Base-by-base conservation (phyloP, 2,113 vertebrate genomes). In the Atrichornis clamosus region DNA sequence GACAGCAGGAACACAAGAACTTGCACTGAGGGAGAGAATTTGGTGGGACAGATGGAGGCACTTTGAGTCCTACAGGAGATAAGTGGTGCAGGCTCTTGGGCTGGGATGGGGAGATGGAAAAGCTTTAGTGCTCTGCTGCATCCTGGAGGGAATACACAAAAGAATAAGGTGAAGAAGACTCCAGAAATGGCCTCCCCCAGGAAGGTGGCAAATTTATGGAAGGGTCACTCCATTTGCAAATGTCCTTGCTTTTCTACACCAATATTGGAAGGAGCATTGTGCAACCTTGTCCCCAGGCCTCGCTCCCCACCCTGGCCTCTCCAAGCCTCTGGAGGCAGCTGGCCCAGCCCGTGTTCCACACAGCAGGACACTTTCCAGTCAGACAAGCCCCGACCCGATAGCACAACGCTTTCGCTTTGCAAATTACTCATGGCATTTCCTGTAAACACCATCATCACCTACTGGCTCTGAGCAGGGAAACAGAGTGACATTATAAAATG, bases 361-460 rank as follows among this genome's bases (percentile, higher is more conserved):
- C 59, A 53, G 65, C 60, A 42, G 28, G 1, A 52, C 77, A 37
- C 65, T 82, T 96, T 82, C 89, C 92, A 87, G 89, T 69, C 89
- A 89, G 94, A 82, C 92, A 91, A 93, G 94, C 77, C 84, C 55
- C 1, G 0, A 28, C 86, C 39, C 0, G 27, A 82, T 3, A 68
- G 64, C 35, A 37, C 68, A 15, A 6, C 0, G 60, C 93, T 94
- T 93, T 97, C 32, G 1, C 90, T 96, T 79, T n/a, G 74, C n/a
- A 23, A 53, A 88, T 96, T 62, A 95, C 86, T 92, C 69, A 16
- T 23, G 81, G 94, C 94, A 95, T 95, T 97, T 97, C 96, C 96
- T 96, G 92, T 96, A 97, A 96, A 96, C 91, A 94, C 4, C 37
- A 80, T 6, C 80, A 74, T 84, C 90, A 94, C 91, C 90, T 73